These are phyloP conservation scores for Cisticola juncidis DNA, from an alignment of 2,113 vertebrate species.

Conservation along the genomic window DNA sequence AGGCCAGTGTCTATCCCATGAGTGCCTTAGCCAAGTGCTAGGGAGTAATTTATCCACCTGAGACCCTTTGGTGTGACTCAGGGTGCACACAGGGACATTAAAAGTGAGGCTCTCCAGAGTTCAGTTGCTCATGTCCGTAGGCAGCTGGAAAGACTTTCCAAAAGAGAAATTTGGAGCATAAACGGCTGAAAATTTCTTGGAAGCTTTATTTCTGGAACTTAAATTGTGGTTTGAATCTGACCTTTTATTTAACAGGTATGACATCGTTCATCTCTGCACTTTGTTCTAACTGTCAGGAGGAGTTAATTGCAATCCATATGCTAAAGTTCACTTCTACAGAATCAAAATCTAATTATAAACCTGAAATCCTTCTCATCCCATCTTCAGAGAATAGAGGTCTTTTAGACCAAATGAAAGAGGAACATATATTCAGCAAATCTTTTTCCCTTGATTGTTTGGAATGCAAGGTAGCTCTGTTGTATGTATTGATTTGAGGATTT, in stretches of 20 bases:
- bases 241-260: slow-evolving; percentile 29
- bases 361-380: neutral
- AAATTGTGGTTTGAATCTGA: neutral
- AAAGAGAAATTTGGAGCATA: neutral
- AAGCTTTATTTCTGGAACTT: neutral
- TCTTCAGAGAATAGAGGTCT: neutral
- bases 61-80: neutral
- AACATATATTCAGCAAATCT: neutral
- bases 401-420: neutral
- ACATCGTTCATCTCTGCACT: neutral
- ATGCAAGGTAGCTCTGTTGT: neutral
- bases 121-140: neutral
- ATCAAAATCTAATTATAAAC: slow-evolving; percentile 48
- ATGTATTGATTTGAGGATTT: neutral
- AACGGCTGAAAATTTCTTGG: neutral
- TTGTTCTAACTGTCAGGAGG: slow-evolving; percentile 21
- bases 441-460: neutral
- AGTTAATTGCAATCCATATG: slow-evolving; percentile 24
- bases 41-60: neutral
- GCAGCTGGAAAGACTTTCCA: neutral
- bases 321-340: slow-evolving; percentile 17
- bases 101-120: neutral
- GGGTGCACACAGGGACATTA: neutral
- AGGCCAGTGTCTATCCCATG: neutral
- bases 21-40: neutral